Conservation (phyloP, 2,888 invertebrate genomes). For the Aromia moschata region DNA sequence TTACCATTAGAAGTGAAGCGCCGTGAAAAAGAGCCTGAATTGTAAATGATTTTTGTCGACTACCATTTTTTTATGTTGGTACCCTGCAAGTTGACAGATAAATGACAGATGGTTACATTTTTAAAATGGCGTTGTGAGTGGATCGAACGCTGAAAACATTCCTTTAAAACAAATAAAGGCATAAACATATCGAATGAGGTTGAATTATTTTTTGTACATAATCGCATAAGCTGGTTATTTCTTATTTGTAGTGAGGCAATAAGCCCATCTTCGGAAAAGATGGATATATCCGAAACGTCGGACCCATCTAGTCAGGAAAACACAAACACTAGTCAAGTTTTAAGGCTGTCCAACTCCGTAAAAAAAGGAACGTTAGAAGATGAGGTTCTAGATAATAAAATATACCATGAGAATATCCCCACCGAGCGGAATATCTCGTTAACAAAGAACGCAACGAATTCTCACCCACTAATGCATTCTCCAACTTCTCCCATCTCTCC, state of each 20-base stretch:
- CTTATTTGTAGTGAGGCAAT: slow-evolving; percentile 38
- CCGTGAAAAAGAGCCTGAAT: too few relatives aligned
- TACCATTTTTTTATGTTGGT: too few relatives aligned
- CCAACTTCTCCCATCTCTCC: slow-evolving; percentile 56
- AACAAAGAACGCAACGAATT: slow-evolving; percentile 58
- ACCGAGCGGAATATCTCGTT: slow-evolving; percentile 17
- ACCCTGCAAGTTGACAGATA: too few relatives aligned
- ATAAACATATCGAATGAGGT: slow-evolving; percentile 14
- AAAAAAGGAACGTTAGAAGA: slow-evolving; percentile 39
- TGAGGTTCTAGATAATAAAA: slow-evolving; percentile 32
- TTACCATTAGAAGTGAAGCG: too few relatives aligned
- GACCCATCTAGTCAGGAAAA: slow-evolving; percentile 41
- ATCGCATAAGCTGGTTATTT: too few relatives aligned
- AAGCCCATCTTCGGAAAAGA: slow-evolving; percentile 45
- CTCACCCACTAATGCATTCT: slow-evolving; percentile 61
- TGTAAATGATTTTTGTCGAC: too few relatives aligned
- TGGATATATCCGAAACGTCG: slow-evolving; percentile 54
- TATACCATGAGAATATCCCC: slow-evolving; percentile 34
- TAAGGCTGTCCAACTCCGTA: slow-evolving; percentile 38
- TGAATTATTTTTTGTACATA: neutral
- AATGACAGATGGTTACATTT: too few relatives aligned
- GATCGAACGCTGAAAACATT: neutral
- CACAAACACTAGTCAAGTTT: slow-evolving; percentile 41
- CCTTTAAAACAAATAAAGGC: neutral
- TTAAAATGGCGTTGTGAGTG: slow-evolving; percentile 6